A percentile compares a stretch with the other conserved stretches of the same genome.
These are phyloP conservation scores for Diglossa brunneiventris DNA, from an alignment of 2,113 vertebrate species.

Conservation along the genomic window DNA sequence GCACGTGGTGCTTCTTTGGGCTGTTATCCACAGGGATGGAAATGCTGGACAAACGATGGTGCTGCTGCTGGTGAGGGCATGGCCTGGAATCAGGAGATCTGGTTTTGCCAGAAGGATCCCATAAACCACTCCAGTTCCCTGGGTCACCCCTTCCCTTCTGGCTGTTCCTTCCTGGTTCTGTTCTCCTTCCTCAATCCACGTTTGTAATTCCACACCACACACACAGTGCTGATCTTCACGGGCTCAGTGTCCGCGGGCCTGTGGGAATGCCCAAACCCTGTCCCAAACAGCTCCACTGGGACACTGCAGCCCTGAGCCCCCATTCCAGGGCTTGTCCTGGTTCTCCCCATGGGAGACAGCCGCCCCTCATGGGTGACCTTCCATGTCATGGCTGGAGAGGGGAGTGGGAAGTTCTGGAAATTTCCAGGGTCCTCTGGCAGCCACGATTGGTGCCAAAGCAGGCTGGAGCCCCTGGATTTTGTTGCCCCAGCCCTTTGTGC, in stretches of 20 bases:
- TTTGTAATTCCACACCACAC: not conserved
- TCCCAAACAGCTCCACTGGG: not conserved
- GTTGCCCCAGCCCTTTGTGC: not conserved
- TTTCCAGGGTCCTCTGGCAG: not conserved
- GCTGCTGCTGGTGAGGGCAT: not conserved
- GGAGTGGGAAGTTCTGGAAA: not conserved
- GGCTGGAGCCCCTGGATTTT: not conserved
- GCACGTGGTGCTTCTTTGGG: not conserved
- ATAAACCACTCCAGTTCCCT: not conserved
- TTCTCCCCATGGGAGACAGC: fast-evolving
- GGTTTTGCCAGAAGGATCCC: not conserved
- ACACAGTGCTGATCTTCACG: not conserved
- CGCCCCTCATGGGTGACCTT: not conserved
- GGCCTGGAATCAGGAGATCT: not conserved
- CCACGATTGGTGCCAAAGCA: not conserved
- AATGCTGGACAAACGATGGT: not conserved
- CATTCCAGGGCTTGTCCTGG: not conserved
- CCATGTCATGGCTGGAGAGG: not conserved
- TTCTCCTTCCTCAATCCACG: not conserved
- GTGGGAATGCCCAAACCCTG: not conserved
- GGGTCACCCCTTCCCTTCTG: not conserved
- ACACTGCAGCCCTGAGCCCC: not conserved
- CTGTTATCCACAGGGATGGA: not conserved
- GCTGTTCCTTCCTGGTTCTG: not conserved
- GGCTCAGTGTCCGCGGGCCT: not conserved